These are phyloP conservation scores for Macroglossus sobrinus DNA, from an alignment of 2,113 vertebrate species.

Conservation along the genomic window DNA sequence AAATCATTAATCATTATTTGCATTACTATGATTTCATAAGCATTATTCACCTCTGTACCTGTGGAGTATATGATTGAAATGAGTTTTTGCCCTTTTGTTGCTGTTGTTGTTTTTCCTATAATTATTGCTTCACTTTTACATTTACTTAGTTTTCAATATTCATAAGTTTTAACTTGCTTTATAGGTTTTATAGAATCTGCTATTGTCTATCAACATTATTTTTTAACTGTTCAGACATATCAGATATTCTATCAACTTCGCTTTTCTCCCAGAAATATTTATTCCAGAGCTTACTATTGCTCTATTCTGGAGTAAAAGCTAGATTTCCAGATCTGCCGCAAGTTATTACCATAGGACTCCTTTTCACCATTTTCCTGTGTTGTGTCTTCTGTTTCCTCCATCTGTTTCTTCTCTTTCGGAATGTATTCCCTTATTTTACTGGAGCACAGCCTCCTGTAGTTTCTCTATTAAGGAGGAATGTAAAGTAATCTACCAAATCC, in stretches of 20 bases:
- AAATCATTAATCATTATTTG: background rate
- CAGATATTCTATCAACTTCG: background rate
- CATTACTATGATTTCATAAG: background rate
- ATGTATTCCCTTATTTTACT: background rate
- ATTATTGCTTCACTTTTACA: background rate
- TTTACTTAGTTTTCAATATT: constrained; percentile 4
- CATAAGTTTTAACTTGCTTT: background rate
- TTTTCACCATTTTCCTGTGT: background rate
- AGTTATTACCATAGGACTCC: background rate
- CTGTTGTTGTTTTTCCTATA: background rate
- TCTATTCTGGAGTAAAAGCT: background rate
- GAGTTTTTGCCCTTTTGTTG: background rate
- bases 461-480: background rate
- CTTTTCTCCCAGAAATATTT: background rate
- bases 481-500: background rate
- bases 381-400: background rate
- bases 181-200: background rate
- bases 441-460: background rate
- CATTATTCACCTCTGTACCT: background rate
- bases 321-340: background rate
- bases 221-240: background rate
- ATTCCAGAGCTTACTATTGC: background rate
- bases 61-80: background rate
- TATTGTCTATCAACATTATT: background rate
- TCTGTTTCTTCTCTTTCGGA: background rate